Base-by-base conservation (phyloP, 2,113 vertebrate genomes). In the Atherinomorus stipes region DNA sequence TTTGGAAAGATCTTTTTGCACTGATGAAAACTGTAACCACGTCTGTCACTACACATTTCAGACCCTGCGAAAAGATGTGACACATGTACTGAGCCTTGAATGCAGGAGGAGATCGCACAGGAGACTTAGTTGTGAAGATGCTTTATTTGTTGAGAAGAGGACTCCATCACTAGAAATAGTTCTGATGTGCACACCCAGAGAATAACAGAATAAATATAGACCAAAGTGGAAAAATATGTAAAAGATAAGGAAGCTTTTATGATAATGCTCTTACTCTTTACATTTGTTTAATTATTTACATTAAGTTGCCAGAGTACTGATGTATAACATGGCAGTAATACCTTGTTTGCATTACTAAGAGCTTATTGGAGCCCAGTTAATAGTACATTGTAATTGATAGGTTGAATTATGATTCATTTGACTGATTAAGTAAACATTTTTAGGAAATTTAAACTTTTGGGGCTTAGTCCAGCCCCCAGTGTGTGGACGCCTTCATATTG, bases 11-110 rank as follows among this genome's bases (percentile, higher is more conserved):
- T 77, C 34, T 42, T 44, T 81, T 62, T 67, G 78, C 65, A 47
- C 45, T 58, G 28, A 71, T 67, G 65, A 31, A 79, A 69, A 64
- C 67, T 73, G 59, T 74, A 70, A 34, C 31, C 31, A 34, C 9
- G 31, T 34, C 31, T 34, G 31, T 34, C 31, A 83, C 53, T 67
- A 76, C 52, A 58, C 59, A 71, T 64, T 76, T 37, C 23, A 69
- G 71, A 58, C 66, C 59, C 34, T 42, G 63, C 61, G 67, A 70
- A 69, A 74, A 75, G 37, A 80, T 53, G 65, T 58, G 71, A 74
- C 64, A 47, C 37, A 34, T 8, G 31, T 34, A 56, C 52, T 57
- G 25, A 54, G 45, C 52, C 61, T 63, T 66, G 73, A 74, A 8
- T 70, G 47, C 61, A 56, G 64, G 62, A 56, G 64, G 62, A 80